These are phyloP conservation scores for Acanthoscelides obtectus DNA, from an alignment of 2,888 invertebrate genomes.

Conservation along the genomic window DNA sequence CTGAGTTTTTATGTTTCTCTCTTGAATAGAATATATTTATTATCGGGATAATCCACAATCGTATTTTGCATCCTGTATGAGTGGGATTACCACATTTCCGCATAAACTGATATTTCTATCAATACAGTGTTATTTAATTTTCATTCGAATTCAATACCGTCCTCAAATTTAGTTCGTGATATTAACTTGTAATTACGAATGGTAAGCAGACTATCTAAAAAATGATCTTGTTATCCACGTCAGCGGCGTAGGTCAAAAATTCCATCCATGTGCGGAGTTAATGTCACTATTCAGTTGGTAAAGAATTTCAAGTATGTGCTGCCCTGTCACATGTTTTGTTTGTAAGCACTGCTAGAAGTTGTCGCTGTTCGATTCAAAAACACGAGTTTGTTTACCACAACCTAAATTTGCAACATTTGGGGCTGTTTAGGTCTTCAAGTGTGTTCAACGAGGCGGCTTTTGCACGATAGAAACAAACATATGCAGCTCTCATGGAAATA, in stretches of 20 bases:
- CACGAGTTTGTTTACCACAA: too few species aligned
- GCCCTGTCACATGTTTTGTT: too few species aligned
- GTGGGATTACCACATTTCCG: slow-evolving; percentile 35
- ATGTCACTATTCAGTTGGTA: too few species aligned
- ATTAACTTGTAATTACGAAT: not conserved
- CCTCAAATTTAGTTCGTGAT: not conserved
- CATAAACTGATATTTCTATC: slow-evolving; percentile 19
- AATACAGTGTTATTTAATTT: slow-evolving; percentile 16
- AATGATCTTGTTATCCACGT: not conserved
- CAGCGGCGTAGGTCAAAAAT: not conserved
- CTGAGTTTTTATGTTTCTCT: not conserved
- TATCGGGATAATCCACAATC: slow-evolving; percentile 37
- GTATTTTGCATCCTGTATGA: slow-evolving; percentile 31
- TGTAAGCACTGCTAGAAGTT: too few species aligned
- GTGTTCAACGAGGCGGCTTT: too few species aligned
- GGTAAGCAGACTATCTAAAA: not conserved
- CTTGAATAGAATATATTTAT: slow-evolving; percentile 7
- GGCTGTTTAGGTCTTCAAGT: too few species aligned
- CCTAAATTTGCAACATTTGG: too few species aligned
- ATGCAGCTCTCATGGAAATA: too few species aligned
- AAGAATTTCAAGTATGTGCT: too few species aligned
- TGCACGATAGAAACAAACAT: too few species aligned
- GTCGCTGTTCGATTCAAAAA: too few species aligned
- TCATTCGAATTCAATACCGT: not conserved
- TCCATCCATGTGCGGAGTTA: too few species aligned